phyloP scores from a whole-genome alignment of 2,797 vertebrate genomes.

The Steatocranus sp. region DNA sequence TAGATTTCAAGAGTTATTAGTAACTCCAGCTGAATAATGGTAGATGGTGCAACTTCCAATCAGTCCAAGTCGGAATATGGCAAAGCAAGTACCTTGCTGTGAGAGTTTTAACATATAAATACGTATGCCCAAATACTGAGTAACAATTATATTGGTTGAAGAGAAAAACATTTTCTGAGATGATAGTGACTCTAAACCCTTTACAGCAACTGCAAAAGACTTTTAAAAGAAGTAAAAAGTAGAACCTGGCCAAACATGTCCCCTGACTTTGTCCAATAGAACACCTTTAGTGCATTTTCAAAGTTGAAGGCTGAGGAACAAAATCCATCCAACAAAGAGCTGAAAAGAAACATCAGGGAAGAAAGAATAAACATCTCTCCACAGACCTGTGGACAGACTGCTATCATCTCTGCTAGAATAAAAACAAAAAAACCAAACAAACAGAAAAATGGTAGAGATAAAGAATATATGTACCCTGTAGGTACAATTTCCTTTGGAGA shows the following conservation, averaged over 20 bases:
- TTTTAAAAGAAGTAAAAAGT: neutral
- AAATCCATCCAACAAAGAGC: neutral
- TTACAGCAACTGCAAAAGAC: neutral
- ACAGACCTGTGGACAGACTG: neutral
- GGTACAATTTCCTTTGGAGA: neutral
- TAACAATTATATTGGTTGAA: neutral
- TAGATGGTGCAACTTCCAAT: too few species aligned
- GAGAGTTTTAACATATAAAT: neutral
- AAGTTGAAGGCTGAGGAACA: neutral
- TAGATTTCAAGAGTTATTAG: neutral
- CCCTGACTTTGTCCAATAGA: neutral
- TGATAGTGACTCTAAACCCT: neutral
- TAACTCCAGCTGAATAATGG: neutral
- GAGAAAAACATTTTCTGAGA: neutral
- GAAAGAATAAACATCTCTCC: neutral
- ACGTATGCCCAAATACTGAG: too few species aligned
- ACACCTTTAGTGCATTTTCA: neutral
- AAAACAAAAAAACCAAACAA: neutral
- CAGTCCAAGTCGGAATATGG: neutral
- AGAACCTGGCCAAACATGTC: neutral
- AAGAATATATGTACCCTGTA: neutral
- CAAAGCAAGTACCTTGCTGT: neutral
- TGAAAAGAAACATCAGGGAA: neutral
- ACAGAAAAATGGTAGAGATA: neutral
- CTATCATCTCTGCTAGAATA: neutral